Conservation (phyloP, 2,888 invertebrate species). For the Clanis bilineata region DNA sequence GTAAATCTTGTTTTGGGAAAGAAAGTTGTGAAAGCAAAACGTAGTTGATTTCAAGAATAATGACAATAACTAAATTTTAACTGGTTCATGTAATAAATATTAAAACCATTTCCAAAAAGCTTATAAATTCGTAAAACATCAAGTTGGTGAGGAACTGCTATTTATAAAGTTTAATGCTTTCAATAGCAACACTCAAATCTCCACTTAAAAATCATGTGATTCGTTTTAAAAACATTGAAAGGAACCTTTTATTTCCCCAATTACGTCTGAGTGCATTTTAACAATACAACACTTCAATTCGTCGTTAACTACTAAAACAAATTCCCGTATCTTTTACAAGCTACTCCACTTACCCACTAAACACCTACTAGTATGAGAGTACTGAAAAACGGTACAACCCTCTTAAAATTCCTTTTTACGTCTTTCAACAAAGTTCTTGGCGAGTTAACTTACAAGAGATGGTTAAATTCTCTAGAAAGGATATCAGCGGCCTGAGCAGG, state of each 20-base stretch:
- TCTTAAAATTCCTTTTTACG: conserved; percentile 50
- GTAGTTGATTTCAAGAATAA: not conserved
- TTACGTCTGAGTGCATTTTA: conserved; percentile 7
- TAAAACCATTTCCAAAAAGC: no score
- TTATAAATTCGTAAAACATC: no score
- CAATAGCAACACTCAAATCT: not conserved
- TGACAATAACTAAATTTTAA: no score
- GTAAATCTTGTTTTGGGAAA: not conserved
- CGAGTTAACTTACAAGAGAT: conserved; percentile 28
- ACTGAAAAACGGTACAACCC: conserved; percentile 36
- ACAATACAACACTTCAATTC: conserved; percentile 1
- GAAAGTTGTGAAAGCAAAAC: not conserved
- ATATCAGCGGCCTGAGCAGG: not conserved
- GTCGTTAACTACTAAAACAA: not conserved
- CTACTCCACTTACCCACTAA: conserved; percentile 12
- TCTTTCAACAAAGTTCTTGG: conserved; percentile 36
- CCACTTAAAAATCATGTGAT: not conserved
- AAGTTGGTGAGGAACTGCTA: no score
- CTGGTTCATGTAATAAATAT: no score
- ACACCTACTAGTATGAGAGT: conserved; percentile 26
- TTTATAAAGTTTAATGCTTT: not conserved
- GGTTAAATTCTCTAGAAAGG: conserved; percentile 18
- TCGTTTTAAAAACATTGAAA: not conserved
- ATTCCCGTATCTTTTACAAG: conserved; percentile 20
- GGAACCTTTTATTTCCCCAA: not conserved